These are phyloP conservation scores for Euleptes europaea DNA, from an alignment of 2,113 vertebrate species.

Conservation along the genomic window DNA sequence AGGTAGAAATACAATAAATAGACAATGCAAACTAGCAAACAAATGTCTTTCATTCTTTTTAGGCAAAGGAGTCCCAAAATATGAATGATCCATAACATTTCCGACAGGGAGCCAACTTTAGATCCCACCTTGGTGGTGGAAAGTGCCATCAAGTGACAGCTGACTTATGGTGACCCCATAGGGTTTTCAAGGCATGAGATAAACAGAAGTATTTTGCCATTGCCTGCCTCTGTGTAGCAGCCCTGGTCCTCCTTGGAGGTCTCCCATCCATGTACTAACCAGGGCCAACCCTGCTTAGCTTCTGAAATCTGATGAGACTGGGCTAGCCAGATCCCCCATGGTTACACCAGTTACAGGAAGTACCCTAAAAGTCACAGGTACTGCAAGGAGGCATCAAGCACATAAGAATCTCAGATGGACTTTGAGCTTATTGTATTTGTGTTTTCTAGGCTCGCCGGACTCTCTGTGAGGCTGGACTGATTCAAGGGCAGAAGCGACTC, in stretches of 20 bases:
- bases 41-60: not conserved
- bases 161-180: too few relatives aligned
- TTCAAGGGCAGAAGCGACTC: constrained; percentile 46
- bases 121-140: not conserved
- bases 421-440: not conserved
- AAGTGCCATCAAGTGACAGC: too few relatives aligned
- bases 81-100: not conserved
- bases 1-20: too few relatives aligned
- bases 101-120: not conserved
- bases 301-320: too few relatives aligned
- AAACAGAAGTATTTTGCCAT: too few relatives aligned
- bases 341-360: not conserved
- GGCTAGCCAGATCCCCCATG: not conserved
- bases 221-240: too few relatives aligned
- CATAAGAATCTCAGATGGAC: not conserved
- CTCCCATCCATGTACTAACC: too few relatives aligned
- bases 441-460: constrained; percentile 50
- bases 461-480: constrained; percentile 17
- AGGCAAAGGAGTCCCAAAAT: not conserved
- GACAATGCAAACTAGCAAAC: not conserved
- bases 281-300: too few relatives aligned
- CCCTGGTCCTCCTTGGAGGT: too few relatives aligned
- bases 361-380: not conserved
- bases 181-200: too few relatives aligned
- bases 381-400: not conserved